Conservation (phyloP, 2,888 invertebrate genomes). For the Epicampocera succincta region DNA sequence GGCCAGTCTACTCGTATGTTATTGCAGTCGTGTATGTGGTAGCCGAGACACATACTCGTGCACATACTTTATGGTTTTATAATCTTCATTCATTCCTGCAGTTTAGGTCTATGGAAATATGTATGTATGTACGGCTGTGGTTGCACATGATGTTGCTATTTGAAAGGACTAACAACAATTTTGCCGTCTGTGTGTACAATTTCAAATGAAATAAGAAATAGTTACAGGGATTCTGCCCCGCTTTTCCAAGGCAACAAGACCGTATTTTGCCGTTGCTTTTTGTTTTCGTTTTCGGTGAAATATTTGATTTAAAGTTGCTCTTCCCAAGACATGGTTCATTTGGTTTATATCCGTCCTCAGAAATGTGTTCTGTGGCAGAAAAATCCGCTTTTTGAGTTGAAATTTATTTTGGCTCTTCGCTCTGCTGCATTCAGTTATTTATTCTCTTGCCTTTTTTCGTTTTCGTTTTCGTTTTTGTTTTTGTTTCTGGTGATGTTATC, state of each 20-base stretch:
- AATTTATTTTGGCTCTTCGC: conserved; percentile 31
- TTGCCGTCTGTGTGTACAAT: neutral
- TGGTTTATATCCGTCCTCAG: neutral
- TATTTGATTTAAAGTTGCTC: conserved; percentile 48
- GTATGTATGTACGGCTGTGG: conserved; percentile 28
- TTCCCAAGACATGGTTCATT: neutral
- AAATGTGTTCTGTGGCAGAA: neutral
- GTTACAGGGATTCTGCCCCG: neutral
- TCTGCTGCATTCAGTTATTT: conserved; percentile 22
- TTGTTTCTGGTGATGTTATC: conserved; percentile 60
- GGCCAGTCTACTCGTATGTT: neutral
- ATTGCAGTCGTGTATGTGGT: neutral
- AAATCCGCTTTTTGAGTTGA: conserved; percentile 44
- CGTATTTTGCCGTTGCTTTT: neutral
- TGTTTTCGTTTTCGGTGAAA: conserved; percentile 24
- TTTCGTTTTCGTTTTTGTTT: too few relatives aligned
- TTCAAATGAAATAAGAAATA: conserved; percentile 30
- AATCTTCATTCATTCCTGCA: conserved; percentile 46
- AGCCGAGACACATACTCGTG: too few relatives aligned
- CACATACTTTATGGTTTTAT: conserved; percentile 52
- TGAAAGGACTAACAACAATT: conserved; percentile 29
- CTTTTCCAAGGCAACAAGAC: neutral
- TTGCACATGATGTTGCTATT: conserved; percentile 33
- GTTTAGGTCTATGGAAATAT: conserved; percentile 55
- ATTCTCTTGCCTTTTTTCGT: neutral